Base-by-base conservation (phyloP, 2,113 vertebrate genomes). In the Pseudorectes ferrugineus region DNA sequence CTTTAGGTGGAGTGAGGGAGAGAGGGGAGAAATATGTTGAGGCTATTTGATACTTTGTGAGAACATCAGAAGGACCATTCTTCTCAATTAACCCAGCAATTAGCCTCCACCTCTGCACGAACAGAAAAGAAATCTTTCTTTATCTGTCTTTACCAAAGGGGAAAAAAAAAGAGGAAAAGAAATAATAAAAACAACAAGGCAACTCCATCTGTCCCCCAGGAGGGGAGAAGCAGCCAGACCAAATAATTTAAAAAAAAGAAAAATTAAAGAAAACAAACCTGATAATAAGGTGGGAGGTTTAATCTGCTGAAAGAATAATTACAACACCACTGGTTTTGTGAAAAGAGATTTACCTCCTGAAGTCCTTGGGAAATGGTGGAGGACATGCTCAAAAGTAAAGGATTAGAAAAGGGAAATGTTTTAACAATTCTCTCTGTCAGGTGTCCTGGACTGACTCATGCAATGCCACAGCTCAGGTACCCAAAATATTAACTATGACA, bases 21-120 rank as follows among this genome's bases (percentile, higher is more conserved):
- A 94, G 94, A 70, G 82, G 86, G 93, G 83, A 93, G 86, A 97
- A 97, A 95, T 89, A 95, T 97, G 96, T 75, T 96, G 89, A 95
- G 95, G 96, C 86, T 97, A 96, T 97, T 91, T 95, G 86, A 97
- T 95, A 91, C 95, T 97, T 97, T 91, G 92, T 93, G 93, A 86
- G 85, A 91, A 96, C 89, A 96, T 97, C 96, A 97, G 97, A 98
- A 97, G 93, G 67, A 92, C 85, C 93, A 98, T 97, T 97, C 93
- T 96, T 96, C 96, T 97, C 96, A 96, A 97, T 98, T 96, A 97
- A 96, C 96, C 91, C 87, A 92, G 95, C 95, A 97, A 98, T 97
- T 97, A 96, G 89, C 92, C 95, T 96, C 92, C 91, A 97, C 88
- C 94, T 96, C 74, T 70, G 92, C 79, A 87, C 1, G 1, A 79